Evolutionary conservation across 2,113 vertebrate genomes (phyloP), one percentile per base, ranked within the genome.

Genomic region (Semnopithecus entellus): DNA sequence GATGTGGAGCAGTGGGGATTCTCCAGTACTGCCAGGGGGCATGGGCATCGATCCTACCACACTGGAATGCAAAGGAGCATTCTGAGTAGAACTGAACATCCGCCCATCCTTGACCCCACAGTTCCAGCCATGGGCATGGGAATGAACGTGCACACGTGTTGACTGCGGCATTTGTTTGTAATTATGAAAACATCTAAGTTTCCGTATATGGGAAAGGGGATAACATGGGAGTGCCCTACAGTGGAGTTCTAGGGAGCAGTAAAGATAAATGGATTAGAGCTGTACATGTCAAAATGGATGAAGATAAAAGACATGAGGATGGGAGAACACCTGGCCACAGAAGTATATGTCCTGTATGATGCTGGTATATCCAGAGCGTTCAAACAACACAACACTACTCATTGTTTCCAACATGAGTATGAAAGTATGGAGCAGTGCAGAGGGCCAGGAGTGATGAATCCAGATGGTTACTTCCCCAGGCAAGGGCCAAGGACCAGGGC

Each of bases 41-140:
- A 1, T 27, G 52, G 11, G 8, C 6, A 16, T 40, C 4, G 0
- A 17, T 82, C 25, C 55, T 8, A 17, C n/a, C n/a, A 17, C 0
- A 14, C 0, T 40, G 52, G 13, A 82, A 7, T 1, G 13, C 38
- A 30, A 40, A 59, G 55, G 55, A 55, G 23, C n/a, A 30, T 57
- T 40, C n/a, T 4, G 23, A 82, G 80, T 8, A 27, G 12, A 27
- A n/a, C 2, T 40, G 80, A 5, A 16, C 55, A 14, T 27, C 13
- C 27, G 20, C 55, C 79, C 52, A 1, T 40, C 52, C 79, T n/a
- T 5, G 30, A 38, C 48, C 25, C 52, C 52, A 40, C 25, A 5
- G 23, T 30, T 61, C n/a, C 18, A 30, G 81, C 27, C 38, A 10
- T 6, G 38, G 57, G 57, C 81, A 32, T 25, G 8, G 2, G 2